These are phyloP conservation scores for Shargacucullia verbasci DNA, from an alignment of 2,888 invertebrate species.

Conservation along the genomic window DNA sequence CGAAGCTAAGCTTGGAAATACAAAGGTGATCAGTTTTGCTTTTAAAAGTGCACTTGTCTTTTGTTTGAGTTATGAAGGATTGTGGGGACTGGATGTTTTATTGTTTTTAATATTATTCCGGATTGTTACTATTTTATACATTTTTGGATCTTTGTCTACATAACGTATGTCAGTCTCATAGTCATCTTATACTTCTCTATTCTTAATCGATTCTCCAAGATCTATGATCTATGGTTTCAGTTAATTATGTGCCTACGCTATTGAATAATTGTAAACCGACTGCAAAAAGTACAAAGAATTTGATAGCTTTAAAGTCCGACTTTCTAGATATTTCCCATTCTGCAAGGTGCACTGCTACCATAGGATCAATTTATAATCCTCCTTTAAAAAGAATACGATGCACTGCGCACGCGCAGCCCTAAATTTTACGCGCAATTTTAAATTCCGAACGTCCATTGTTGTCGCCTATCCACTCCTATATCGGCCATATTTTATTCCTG, in stretches of 20 bases:
- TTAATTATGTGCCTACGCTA: no score
- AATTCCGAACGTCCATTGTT: constrained; percentile 83
- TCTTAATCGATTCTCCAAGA: no score
- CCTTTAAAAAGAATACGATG: constrained; percentile 3
- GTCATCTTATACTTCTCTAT: no score
- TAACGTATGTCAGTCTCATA: no score
- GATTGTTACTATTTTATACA: no score
- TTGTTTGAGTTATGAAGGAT: constrained; percentile 28
- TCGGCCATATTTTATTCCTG: constrained; percentile 78
- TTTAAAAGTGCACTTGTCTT: constrained; percentile 33
- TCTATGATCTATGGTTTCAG: no score
- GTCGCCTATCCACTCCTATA: constrained; percentile 79
- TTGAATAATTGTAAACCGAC: no score
- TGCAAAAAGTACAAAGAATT: no score
- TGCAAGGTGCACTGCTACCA: constrained; percentile 22
- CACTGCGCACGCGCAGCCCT: constrained; percentile 65
- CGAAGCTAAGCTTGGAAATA: constrained; percentile 35
- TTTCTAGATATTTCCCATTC: constrained; percentile 14
- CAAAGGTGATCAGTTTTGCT: constrained; percentile 53
- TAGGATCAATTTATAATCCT: constrained; percentile 35
- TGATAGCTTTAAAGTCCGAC: constrained; percentile 5
- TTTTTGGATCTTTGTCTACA: no score
- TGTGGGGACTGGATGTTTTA: constrained; percentile 4
- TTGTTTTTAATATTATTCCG: no score
- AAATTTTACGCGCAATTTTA: constrained; percentile 80